Evolutionary conservation across 1,140 invertebrate species (phyloP), one percentile per base, ranked within the genome.

Genomic region (Episyrphus balteatus): DNA sequence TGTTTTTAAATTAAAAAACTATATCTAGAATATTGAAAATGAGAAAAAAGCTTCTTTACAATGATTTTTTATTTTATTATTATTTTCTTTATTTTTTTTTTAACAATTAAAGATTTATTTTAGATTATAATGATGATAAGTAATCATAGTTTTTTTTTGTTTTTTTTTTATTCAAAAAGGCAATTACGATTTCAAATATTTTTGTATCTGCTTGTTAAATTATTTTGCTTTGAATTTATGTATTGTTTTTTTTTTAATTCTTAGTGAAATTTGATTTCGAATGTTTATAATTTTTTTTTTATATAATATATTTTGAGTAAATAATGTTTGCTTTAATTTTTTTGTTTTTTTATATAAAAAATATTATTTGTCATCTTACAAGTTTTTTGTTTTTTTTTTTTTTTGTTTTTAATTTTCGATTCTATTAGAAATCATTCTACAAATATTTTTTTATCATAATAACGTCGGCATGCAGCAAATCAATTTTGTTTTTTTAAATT

Each of bases 151-250:
- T 26, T 26, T 26, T 3, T 26, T 26, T 26, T 26, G 21, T 26
- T 26, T 26, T 26, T 26, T 26, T 26, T 26, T 26, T 26, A 26
- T 26, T 26, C 21, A 26, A 26, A n/a, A 26, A 26, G 21, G 21
- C 21, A 26, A 26, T 26, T 26, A 26, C 21, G 21, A 26, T 26
- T 49, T 42, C 19, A 17, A 51, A 55, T 51, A 11, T 56, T 53
- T 31, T 44, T 49, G 33, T 50, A 49, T 44, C 51, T 53, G 53
- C 51, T 53, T 49, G 43, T 18, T 43, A 51, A 48, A 39, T 39
- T 51, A 46, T 45, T 52, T 55, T 42, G 14, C 14, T 46, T 37
- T 21, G 26, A 30, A 15, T 30, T 42, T 34, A 18, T 36, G 8
- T 17, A 44, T 44, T 21, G n/a, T 26, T 3, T 26, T 5, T 26